A percentile compares a stretch with the other conserved stretches of the same genome.
phyloP scores from a whole-genome alignment of 2,888 invertebrate species.

The Melanotus villosus region DNA sequence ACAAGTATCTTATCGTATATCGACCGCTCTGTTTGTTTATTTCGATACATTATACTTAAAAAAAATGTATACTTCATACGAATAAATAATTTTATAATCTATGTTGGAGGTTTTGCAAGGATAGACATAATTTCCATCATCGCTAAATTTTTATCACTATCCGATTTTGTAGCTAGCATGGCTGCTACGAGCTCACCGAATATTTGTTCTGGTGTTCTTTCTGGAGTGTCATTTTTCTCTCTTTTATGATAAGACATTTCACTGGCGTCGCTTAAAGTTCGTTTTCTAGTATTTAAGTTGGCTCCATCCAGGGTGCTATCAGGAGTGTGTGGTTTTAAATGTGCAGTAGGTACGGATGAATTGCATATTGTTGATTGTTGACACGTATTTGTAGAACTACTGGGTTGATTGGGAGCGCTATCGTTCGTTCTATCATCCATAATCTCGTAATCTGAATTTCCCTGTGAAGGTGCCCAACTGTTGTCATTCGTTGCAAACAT shows the following conservation, averaged over 20 bases:
- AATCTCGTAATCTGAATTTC: constrained; percentile 41
- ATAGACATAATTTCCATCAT: constrained; percentile 62
- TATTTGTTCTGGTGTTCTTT: constrained; percentile 58
- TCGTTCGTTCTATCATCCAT: constrained; percentile 37
- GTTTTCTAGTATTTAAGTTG: constrained; percentile 23
- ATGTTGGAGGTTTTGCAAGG: constrained; percentile 54
- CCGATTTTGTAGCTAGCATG: constrained; percentile 57
- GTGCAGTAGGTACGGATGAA: constrained; percentile 14
- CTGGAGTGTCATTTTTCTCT: constrained; percentile 27
- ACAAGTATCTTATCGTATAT: too few relatives aligned
- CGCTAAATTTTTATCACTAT: constrained; percentile 57
- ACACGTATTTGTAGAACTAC: constrained; percentile 35
- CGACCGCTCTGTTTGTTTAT: too few relatives aligned
- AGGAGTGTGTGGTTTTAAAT: constrained; percentile 28
- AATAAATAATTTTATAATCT: too few relatives aligned
- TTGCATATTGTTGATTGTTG: constrained; percentile 8
- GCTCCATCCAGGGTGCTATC: constrained; percentile 41
- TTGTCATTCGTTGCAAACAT: constrained; percentile 40
- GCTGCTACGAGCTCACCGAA: constrained; percentile 61
- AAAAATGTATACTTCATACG: too few relatives aligned
- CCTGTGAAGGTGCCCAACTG: constrained; percentile 32
- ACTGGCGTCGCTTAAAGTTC: constrained; percentile 32
- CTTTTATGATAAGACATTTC: constrained; percentile 33
- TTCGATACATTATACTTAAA: too few relatives aligned
- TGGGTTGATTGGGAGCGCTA: constrained; percentile 35